A percentile compares a stretch with the other conserved stretches of the same genome.
Evolutionary conservation across 2,888 invertebrate species (phyloP).

Genomic region (Macrophya alboannulata): DNA sequence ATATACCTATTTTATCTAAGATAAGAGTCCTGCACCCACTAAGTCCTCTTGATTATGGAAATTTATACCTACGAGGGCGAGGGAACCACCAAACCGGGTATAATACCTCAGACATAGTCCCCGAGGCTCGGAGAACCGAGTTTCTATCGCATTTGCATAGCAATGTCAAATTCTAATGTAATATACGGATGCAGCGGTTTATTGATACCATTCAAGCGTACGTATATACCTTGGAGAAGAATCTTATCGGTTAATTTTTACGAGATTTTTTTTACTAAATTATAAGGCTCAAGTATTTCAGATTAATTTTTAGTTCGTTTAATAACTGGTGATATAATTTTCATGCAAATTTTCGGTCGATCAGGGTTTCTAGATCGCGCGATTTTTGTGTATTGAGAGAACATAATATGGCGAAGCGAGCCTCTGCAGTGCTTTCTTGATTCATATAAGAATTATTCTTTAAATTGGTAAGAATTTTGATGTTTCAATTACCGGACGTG

Average conservation of each 20-base stretch:
- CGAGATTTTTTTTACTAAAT: neutral
- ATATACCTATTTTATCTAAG: constrained; percentile 3
- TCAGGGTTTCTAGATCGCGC: neutral
- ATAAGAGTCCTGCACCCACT: constrained; percentile 7
- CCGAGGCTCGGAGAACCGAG: neutral
- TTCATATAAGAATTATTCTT: neutral
- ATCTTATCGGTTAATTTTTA: too few species aligned
- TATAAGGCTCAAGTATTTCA: neutral
- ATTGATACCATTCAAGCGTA: neutral
- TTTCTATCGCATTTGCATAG: neutral
- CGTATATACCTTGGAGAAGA: neutral
- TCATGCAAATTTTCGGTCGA: neutral
- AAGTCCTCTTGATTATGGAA: constrained; percentile 4
- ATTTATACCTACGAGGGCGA: constrained; percentile 20
- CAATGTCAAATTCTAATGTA: neutral
- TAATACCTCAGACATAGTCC: neutral
- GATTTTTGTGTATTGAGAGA: neutral
- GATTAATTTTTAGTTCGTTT: neutral
- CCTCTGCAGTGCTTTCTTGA: neutral
- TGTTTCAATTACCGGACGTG: neutral
- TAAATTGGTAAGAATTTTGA: neutral
- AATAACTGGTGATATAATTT: neutral
- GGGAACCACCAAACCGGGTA: neutral
- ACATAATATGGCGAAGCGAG: too few species aligned
- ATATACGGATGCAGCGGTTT: neutral